These are phyloP conservation scores for Bellardia bayeri DNA, from an alignment of 2,888 invertebrate genomes.

Conservation along the genomic window DNA sequence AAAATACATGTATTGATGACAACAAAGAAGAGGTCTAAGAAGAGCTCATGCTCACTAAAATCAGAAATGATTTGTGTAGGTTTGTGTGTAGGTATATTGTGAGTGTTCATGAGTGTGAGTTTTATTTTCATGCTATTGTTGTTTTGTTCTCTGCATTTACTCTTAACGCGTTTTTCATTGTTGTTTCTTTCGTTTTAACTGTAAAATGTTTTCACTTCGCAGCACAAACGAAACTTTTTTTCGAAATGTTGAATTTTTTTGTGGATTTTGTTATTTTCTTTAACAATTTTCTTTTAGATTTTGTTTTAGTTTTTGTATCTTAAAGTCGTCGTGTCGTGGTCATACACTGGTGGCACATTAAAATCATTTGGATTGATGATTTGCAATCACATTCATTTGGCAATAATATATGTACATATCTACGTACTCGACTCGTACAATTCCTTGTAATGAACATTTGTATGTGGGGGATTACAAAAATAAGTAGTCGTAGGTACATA, in stretches of 20 bases:
- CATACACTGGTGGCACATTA: not conserved
- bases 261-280: slow-evolving; percentile 27
- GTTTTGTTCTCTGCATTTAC: slow-evolving; percentile 54
- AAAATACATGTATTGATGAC: slow-evolving; percentile 26
- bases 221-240: slow-evolving; percentile 60
- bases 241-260: slow-evolving; percentile 27
- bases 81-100: not conserved
- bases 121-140: slow-evolving; percentile 21
- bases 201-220: slow-evolving; percentile 73
- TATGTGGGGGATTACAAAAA: not conserved
- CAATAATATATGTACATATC: not conserved
- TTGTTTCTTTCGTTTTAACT: slow-evolving; percentile 68
- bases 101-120: not conserved
- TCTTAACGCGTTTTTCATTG: slow-evolving; percentile 54
- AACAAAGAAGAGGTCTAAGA: slow-evolving; percentile 42
- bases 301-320: slow-evolving; percentile 29
- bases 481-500: not conserved
- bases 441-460: not conserved
- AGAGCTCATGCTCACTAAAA: slow-evolving; percentile 32
- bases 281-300: slow-evolving; percentile 37
- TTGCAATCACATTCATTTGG: not conserved
- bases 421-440: not conserved
- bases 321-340: not conserved
- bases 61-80: slow-evolving; percentile 11
- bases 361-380: slow-evolving; percentile 8